Base-by-base conservation (phyloP, 2,113 vertebrate species). In the Scophthalmus maximus region DNA sequence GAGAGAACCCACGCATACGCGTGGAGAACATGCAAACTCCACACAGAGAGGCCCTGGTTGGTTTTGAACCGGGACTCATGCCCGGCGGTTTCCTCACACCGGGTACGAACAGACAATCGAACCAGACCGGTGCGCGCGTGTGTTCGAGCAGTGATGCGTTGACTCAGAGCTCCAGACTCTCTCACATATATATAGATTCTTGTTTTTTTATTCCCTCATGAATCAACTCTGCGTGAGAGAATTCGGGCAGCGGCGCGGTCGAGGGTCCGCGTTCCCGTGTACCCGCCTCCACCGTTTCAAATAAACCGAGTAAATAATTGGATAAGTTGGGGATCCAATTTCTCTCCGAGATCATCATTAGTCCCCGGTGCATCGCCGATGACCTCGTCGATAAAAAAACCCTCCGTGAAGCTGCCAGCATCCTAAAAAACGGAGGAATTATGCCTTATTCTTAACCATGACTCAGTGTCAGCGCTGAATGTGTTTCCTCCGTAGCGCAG, bases 361-460 rank as follows among this genome's bases (percentile, higher is more conserved):
- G 68, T 86, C 79, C 66, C 76, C 55, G 81, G 57, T 11, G 52
- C 68, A 74, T 75, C 56, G 6, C 69, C 81, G 83, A 86, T 59
- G 67, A 79, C 42, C 74, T 70, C 66, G 83, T 86, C 42, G 26
- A 85, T 84, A 68, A 78, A 46, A n/a, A n/a, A n/a, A n/a, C n/a
- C 61, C 34, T 67, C 76, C 25, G 73, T 7, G 20, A 72, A 61
- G 52, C 40, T 27, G 57, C 61, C 73, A 72, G 30, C 40, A 72
- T 36, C 27, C 17, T 49, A 70, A n/a, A n/a, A n/a, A n/a, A n/a
- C n/a, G n/a, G n/a, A n/a, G n/a, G 58, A 73, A 50, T 57, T 32
- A 83, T 44, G 57, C 36, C 57, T 81, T 36, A 14, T 50, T 25
- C 20, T 42, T 23, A n/a, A 63, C 70, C 71, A 81, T 51, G 50